Evolutionary conservation across 2,888 invertebrate species (phyloP).

Genomic region (Cyrtodaria siliqua): DNA sequence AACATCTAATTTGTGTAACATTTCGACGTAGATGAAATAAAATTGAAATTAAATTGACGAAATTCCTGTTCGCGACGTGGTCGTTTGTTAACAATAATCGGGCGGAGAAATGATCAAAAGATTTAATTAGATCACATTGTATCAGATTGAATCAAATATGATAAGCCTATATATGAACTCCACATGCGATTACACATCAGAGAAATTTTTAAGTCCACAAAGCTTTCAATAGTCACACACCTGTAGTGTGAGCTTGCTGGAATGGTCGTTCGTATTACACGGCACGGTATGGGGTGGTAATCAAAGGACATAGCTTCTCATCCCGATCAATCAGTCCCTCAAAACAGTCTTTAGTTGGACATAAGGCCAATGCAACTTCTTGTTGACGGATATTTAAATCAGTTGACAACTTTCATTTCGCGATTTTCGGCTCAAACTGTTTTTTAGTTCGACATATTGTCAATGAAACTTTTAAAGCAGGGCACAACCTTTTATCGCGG

Average conservation of each 20-base stretch:
- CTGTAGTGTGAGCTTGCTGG: neutral
- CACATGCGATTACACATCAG: conserved; percentile 22
- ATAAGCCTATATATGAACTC: conserved; percentile 34
- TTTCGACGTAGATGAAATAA: conserved; percentile 19
- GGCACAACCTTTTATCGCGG: too few relatives aligned
- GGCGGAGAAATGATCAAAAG: conserved; percentile 64
- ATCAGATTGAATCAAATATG: conserved; percentile 36
- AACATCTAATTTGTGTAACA: conserved; percentile 4
- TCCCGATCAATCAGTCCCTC: neutral
- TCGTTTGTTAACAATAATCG: conserved; percentile 34
- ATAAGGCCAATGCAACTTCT: neutral
- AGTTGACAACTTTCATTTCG: neutral
- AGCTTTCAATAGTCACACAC: conserved; percentile 18
- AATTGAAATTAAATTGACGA: conserved; percentile 35
- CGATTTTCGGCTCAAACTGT: neutral
- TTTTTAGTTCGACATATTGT: too few relatives aligned
- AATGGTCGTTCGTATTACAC: neutral
- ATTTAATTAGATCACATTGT: conserved; percentile 57
- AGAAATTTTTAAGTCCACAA: conserved; percentile 29
- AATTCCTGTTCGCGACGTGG: conserved; percentile 43
- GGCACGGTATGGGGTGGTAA: neutral
- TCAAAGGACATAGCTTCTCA: neutral
- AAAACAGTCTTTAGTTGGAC: neutral
- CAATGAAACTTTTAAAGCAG: too few relatives aligned
- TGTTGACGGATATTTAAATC: neutral